A percentile compares a stretch with the other conserved stretches of the same genome.
phyloP scores from a whole-genome alignment of 2,113 vertebrate genomes.

The Scortum barcoo region DNA sequence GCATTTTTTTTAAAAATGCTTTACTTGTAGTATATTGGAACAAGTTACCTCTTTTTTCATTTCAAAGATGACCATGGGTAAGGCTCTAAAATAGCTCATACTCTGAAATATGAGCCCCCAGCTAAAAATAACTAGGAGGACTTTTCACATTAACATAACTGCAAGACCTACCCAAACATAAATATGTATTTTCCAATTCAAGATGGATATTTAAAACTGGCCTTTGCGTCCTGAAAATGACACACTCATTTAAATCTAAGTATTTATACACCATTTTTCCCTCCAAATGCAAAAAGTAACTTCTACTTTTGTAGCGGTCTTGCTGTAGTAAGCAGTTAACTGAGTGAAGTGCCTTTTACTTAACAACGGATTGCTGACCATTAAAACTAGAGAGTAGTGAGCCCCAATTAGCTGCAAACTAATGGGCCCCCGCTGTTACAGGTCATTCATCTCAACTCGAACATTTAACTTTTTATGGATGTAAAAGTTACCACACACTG shows the following conservation, averaged over 20 bases:
- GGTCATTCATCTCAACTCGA: constrained; percentile 9
- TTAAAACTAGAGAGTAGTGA: constrained; percentile 17
- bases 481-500: background rate
- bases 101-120: too few relatives aligned
- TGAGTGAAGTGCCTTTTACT: constrained; percentile 32
- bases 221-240: background rate
- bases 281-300: background rate
- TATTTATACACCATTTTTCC: background rate
- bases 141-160: background rate
- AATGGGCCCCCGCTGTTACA: background rate
- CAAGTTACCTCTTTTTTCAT: too few relatives aligned
- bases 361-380: background rate
- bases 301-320: background rate
- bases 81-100: too few relatives aligned
- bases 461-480: constrained; percentile 8
- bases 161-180: background rate
- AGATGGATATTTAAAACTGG: background rate
- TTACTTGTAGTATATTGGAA: background rate
- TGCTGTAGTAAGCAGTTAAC: background rate
- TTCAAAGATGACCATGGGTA: too few relatives aligned
- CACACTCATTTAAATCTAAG: too few relatives aligned
- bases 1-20: constrained; percentile 29
- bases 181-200: background rate
- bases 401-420: constrained; percentile 7
- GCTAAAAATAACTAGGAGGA: too few relatives aligned